Evolutionary conservation across 2,113 vertebrate genomes (phyloP).

Genomic region (Oreotrochilus melanogaster): DNA sequence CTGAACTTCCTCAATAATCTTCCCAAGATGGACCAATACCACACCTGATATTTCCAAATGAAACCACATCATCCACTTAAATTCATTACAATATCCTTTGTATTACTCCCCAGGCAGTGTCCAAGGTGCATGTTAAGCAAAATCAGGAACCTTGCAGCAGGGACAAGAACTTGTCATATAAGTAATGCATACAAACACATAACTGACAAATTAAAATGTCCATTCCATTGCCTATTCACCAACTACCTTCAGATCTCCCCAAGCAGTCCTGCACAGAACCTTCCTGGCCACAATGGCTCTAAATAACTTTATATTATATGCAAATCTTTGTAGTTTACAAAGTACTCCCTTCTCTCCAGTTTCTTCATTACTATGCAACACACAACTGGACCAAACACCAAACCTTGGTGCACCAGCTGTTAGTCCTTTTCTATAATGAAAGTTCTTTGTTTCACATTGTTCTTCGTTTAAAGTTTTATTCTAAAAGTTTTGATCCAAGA

Average conservation of each 20-base stretch:
- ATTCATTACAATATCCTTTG: neutral
- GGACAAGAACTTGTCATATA: neutral
- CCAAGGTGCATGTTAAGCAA: neutral
- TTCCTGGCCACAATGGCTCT: accelerated
- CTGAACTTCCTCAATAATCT: neutral
- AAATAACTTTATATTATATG: neutral
- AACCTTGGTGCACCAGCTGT: neutral
- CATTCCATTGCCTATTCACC: neutral
- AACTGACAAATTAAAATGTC: neutral
- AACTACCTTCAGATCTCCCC: neutral
- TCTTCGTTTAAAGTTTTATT: neutral
- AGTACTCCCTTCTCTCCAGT: neutral
- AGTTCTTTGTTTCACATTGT: neutral
- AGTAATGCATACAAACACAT: neutral
- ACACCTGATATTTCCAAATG: neutral
- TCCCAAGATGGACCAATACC: neutral
- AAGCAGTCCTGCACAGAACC: neutral
- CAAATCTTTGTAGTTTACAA: neutral
- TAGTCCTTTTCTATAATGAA: neutral
- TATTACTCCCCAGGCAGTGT: neutral
- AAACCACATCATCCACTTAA: neutral
- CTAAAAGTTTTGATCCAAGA: neutral
- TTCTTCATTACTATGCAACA: neutral
- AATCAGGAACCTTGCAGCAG: neutral
- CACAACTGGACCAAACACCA: neutral